phyloP scores from a whole-genome alignment of 2,113 vertebrate genomes.

The Neodon shergylaensis region DNA sequence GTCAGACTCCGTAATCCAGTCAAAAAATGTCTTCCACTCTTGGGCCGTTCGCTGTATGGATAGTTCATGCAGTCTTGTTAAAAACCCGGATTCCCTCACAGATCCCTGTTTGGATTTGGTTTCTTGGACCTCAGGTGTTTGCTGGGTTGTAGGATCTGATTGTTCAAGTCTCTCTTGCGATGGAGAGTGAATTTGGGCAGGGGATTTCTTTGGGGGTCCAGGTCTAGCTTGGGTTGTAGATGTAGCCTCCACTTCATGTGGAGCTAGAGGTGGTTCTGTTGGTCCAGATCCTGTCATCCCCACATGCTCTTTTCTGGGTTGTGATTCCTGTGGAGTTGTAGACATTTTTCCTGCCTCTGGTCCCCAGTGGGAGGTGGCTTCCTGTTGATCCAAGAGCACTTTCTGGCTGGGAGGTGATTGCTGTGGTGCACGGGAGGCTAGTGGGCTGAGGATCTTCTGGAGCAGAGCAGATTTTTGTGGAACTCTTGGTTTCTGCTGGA shows the following conservation, averaged over 20 bases:
- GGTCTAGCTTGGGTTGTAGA: background rate
- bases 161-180: constrained; percentile 32
- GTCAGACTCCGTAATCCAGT: constrained; percentile 47
- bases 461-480: constrained; percentile 11
- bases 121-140: background rate
- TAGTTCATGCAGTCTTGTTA: background rate
- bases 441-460: background rate
- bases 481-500: background rate
- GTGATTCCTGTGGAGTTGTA: background rate
- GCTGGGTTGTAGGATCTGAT: background rate
- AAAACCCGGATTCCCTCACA: background rate
- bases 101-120: background rate
- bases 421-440: background rate
- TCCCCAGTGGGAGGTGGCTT: constrained; percentile 21
- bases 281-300: background rate
- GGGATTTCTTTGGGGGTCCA: background rate
- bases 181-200: background rate
- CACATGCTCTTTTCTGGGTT: background rate
- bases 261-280: background rate
- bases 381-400: background rate
- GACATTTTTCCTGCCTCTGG: background rate
- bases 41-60: background rate
- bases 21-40: constrained; percentile 46
- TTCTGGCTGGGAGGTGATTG: background rate
- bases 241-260: background rate